phyloP scores from a whole-genome alignment of 2,113 vertebrate species.

The Trematomus loennbergii region DNA sequence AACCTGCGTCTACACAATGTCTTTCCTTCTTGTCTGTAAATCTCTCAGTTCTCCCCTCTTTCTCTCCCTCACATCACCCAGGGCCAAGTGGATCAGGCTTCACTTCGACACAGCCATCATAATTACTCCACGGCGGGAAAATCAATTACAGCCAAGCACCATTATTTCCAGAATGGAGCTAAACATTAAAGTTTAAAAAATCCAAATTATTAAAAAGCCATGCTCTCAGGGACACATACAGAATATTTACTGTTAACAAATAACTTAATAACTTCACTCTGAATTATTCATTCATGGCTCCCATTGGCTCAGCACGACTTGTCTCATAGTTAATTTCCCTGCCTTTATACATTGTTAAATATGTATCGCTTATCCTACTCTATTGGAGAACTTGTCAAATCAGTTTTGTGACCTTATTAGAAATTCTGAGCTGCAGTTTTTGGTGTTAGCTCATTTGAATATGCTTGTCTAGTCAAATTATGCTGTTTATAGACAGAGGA shows the following conservation, averaged over 20 bases:
- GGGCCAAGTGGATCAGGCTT: conserved; percentile 66
- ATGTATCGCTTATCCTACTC: conserved; percentile 72
- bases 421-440: conserved; percentile 50
- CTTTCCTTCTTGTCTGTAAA: conserved; percentile 47
- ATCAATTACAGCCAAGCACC: conserved; percentile 82
- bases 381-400: conserved; percentile 57
- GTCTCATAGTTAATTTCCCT: conserved; percentile 73
- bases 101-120: conserved; percentile 63
- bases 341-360: conserved; percentile 78
- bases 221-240: conserved; percentile 78
- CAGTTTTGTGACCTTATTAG: conserved; percentile 48
- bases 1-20: conserved; percentile 24
- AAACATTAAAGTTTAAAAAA: conserved; percentile 83
- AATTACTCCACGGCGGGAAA: conserved; percentile 76
- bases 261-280: conserved; percentile 81
- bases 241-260: conserved; percentile 87
- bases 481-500: conserved; percentile 34
- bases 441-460: conserved; percentile 48
- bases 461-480: conserved; percentile 26
- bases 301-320: conserved; percentile 61
- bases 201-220: conserved; percentile 79
- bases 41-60: conserved; percentile 27
- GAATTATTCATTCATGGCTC: conserved; percentile 81
- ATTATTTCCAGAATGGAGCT: conserved; percentile 78
- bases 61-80: conserved; percentile 50